phyloP scores from a whole-genome alignment of 2,113 vertebrate genomes.

The Eonycteris spelaea region DNA sequence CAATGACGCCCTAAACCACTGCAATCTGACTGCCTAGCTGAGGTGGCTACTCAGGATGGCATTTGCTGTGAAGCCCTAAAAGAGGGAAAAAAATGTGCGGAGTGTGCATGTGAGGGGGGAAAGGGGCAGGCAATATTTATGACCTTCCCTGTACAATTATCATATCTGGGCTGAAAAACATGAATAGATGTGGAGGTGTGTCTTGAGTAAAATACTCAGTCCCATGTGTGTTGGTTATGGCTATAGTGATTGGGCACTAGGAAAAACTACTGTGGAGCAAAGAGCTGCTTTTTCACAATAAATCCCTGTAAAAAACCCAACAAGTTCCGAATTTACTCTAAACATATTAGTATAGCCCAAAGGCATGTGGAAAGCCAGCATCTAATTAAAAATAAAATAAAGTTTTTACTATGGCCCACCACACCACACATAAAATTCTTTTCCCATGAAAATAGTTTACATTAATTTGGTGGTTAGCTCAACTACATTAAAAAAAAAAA shows the following conservation, averaged over 20 bases:
- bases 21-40: background rate
- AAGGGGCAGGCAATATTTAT: too few species aligned
- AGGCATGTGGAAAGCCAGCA: conserved; percentile 44
- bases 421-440: conserved; percentile 49
- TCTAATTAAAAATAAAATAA: conserved; percentile 70
- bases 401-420: conserved; percentile 50
- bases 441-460: conserved; percentile 56
- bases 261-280: background rate
- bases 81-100: background rate
- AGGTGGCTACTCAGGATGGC: background rate
- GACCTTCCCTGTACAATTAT: background rate
- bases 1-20: background rate
- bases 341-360: background rate
- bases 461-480: conserved; percentile 44
- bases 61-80: background rate
- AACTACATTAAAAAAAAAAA: background rate
- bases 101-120: too few species aligned
- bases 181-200: background rate
- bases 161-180: background rate
- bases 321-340: conserved; percentile 41
- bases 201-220: background rate
- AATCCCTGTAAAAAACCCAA: conserved; percentile 41
- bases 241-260: background rate
- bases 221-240: background rate
- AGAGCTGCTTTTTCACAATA: conserved; percentile 7